These are phyloP conservation scores for Euzophera pinguis DNA, from an alignment of 2,888 invertebrate species.

Conservation along the genomic window DNA sequence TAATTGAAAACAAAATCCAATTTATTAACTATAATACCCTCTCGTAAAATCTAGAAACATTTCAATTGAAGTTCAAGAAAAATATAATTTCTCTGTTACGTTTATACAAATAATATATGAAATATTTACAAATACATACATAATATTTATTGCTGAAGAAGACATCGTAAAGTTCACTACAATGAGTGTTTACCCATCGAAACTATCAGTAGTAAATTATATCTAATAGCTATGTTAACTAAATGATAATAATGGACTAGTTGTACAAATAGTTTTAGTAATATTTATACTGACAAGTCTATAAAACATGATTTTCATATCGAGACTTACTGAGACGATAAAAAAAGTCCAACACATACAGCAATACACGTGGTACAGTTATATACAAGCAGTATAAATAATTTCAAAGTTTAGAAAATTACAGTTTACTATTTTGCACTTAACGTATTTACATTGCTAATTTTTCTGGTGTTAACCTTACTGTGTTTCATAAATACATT, in stretches of 20 bases:
- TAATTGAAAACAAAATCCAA: constrained; percentile 27
- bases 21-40: constrained; percentile 25
- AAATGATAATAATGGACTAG: constrained; percentile 71
- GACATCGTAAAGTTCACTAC: constrained; percentile 60
- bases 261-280: constrained; percentile 70
- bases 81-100: constrained; percentile 70
- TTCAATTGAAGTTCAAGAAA: constrained; percentile 66
- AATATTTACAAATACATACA: constrained; percentile 74
- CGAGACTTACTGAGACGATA: constrained; percentile 28
- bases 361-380: constrained; percentile 40
- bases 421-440: constrained; percentile 57
- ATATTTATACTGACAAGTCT: constrained; percentile 47
- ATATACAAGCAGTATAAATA: constrained; percentile 68
- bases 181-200: constrained; percentile 51
- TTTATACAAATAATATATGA: constrained; percentile 66
- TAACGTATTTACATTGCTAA: constrained; percentile 75
- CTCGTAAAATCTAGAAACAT: constrained; percentile 53
- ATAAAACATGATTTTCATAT: constrained; percentile 39
- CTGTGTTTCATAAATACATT: constrained; percentile 78
- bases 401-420: constrained; percentile 56
- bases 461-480: constrained; percentile 78
- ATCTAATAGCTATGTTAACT: constrained; percentile 62
- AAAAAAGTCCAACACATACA: constrained; percentile 15
- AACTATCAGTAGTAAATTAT: constrained; percentile 58
- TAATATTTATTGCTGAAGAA: constrained; percentile 73